Percentiles rank a stretch among this genome's conserved stretches.
phyloP scores from a whole-genome alignment of 2,797 vertebrate species.

The Mergus octosetaceus region DNA sequence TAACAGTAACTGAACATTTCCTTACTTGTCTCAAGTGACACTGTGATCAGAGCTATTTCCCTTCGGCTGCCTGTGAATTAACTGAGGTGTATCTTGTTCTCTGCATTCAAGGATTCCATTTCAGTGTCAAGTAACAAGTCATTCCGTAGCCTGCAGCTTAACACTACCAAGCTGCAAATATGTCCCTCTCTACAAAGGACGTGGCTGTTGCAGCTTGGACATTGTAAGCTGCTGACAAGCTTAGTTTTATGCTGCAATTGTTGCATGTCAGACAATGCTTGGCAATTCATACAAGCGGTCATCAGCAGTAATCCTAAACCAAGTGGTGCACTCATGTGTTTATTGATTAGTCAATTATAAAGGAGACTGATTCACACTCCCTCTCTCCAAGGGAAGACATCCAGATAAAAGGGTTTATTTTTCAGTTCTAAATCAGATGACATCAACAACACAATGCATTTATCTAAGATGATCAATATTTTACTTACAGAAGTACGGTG shows the following conservation, averaged over 20 bases:
- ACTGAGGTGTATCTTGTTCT: not conserved
- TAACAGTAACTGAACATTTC: not conserved
- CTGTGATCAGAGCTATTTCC: not conserved
- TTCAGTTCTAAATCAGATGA: conserved; percentile 19
- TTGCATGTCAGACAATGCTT: not conserved
- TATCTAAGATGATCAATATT: conserved; percentile 10
- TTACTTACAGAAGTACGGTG: conserved; percentile 86
- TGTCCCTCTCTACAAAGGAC: not conserved
- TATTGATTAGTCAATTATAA: conserved; percentile 35
- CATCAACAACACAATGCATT: not conserved
- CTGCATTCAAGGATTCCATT: conserved; percentile 1
- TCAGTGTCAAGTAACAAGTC: not conserved
- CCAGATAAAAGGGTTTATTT: conserved; percentile 8
- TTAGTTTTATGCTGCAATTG: conserved; percentile 2
- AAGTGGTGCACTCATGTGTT: not conserved
- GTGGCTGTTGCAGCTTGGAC: not conserved
- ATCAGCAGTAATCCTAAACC: conserved; percentile 32
- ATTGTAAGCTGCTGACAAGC: conserved; percentile 4
- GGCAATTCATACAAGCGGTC: not conserved
- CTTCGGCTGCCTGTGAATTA: conserved; percentile 3
- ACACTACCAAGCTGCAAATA: not conserved
- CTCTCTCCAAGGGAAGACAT: not conserved
- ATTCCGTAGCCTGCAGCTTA: not conserved
- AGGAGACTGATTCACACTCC: not conserved
- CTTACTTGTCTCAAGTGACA: not conserved